Base-by-base conservation (phyloP, 2,888 invertebrate species). In the Erpobdella octoculata region DNA sequence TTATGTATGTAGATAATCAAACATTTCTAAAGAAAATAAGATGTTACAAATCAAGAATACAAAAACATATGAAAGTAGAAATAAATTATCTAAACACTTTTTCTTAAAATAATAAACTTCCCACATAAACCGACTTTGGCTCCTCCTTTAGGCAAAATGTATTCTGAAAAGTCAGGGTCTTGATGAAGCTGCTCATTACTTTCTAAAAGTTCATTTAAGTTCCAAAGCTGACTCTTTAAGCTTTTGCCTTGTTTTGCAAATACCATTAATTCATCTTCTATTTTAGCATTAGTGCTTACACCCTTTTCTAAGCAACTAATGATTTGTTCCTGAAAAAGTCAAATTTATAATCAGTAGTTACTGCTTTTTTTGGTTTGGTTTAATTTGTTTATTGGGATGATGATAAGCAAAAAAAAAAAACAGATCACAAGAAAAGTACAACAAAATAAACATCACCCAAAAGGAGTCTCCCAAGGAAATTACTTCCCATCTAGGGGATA, bases 161-260 rank as follows among this genome's bases (percentile, higher is more conserved):
- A 53, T 5, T 28, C 21, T 21, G 21, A 21, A 5, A 25, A 21
- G 21, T 53, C 21, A 5, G 53, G 53, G 28, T 53, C 21, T 6
- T 25, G 53, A n/a, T 25, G n/a, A 28, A 62, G 35, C 62, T 62
- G 62, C n/a, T 62, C 18, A 12, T 62, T 62, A 35, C 62, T 62
- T 35, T 12, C 9, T n/a, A 62, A 35, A n/a, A 62, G 35, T 33
- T 62, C 33, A 33, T 62, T 35, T n/a, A 62, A 35, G 35, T 62
- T 18, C 69, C 69, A 69, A 25, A 69, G 33, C 12, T 69, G 69
- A 5, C 35, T 53, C n/a, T 28, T 53, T n/a, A 53, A 25, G 21
- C 69, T 69, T 46, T 58, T 69, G 15, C 58, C 53, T 53, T 69
- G 69, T 8, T 35, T 58, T 8, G 69, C 69, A 31, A 58, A 46